phyloP scores from a whole-genome alignment of 2,797 vertebrate species.

The Mionectes olivaceus region DNA sequence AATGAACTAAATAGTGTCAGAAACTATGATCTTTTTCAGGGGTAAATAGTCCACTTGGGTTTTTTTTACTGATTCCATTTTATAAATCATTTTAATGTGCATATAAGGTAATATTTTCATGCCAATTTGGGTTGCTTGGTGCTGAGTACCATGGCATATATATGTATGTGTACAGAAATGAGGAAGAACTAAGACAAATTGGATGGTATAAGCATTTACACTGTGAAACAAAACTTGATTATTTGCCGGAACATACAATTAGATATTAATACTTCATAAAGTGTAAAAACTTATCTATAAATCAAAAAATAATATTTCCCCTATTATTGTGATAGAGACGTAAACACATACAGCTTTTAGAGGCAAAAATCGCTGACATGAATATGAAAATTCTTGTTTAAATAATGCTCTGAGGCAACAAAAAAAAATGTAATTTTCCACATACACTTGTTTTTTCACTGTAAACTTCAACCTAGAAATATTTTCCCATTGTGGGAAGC shows the following conservation, averaged over 20 bases:
- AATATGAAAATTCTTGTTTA: neutral
- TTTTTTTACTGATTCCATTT: neutral
- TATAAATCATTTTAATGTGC: conserved; percentile 13
- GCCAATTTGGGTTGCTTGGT: neutral
- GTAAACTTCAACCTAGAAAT: neutral
- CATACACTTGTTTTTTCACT: neutral
- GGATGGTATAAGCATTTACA: neutral
- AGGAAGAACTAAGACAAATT: neutral
- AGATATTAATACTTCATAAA: neutral
- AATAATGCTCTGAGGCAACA: neutral
- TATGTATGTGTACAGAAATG: neutral
- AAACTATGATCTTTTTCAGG: neutral
- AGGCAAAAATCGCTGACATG: neutral
- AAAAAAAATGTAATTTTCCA: neutral
- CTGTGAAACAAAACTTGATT: neutral
- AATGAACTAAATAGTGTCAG: neutral
- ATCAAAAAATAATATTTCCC: neutral
- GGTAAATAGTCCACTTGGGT: neutral
- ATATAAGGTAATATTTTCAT: neutral
- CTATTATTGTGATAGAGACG: neutral
- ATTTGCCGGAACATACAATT: neutral
- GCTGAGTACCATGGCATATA: neutral
- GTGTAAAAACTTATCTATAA: neutral
- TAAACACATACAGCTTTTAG: neutral
- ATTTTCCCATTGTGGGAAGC: neutral